Conservation (phyloP, 2,113 vertebrate genomes). For the Pachypanchax playfairii region DNA sequence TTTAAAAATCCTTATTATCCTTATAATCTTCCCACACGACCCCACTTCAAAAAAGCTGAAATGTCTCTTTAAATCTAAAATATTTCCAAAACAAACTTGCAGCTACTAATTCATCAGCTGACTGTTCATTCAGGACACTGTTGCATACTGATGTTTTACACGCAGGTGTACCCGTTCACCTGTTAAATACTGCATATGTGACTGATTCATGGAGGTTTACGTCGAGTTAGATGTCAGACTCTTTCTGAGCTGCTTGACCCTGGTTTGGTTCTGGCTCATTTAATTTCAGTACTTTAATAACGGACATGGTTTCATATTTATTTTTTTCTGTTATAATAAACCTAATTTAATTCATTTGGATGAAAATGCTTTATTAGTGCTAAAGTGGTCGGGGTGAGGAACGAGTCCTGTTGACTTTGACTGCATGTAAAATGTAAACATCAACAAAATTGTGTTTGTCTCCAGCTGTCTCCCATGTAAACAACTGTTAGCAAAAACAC, state of each 20-base stretch:
- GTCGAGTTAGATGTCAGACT: not conserved
- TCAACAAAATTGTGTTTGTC: constrained; percentile 16
- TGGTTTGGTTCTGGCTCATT: constrained; percentile 47
- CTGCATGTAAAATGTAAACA: not conserved
- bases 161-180: too few species aligned
- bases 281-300: not conserved
- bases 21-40: too few species aligned
- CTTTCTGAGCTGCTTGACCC: constrained; percentile 49
- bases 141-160: too few species aligned
- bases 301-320: too few species aligned
- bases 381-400: not conserved
- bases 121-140: too few species aligned
- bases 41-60: too few species aligned
- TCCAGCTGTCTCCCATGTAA: constrained; percentile 34
- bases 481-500: not conserved
- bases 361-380: too few species aligned
- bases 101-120: too few species aligned
- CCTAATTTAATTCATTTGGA: not conserved
- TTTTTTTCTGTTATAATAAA: not conserved
- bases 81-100: too few species aligned
- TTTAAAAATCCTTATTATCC: too few species aligned
- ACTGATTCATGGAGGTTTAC: not conserved
- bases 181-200: constrained; percentile 8
- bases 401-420: not conserved
- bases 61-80: too few species aligned